Evolutionary conservation across 2,113 vertebrate genomes (phyloP), one percentile per base, ranked within the genome.

Genomic region (Hymenochirus boettgeri): DNA sequence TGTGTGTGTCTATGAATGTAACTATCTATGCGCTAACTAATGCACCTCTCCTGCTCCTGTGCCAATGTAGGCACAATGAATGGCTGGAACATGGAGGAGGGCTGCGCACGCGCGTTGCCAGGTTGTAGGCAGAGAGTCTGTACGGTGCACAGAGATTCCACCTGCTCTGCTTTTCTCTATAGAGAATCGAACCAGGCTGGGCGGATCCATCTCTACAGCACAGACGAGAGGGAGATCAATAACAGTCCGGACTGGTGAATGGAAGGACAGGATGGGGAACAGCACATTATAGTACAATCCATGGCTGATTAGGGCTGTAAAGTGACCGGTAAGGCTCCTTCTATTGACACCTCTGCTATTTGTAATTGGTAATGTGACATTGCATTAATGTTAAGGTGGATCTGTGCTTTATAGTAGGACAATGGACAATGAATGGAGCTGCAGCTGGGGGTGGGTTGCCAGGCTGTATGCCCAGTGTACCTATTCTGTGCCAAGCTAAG

Each of bases 61-160:
- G n/a, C n/a, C n/a, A n/a, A n/a, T n/a, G n/a, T n/a, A n/a, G n/a
- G n/a, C n/a, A 33, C 18, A 45, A 47, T 57, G 39, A 47, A 33
- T 31, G 42, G 37, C 21, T 21, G 19, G 45, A 17, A 7, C 1
- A 9, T 2, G 56, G 56, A 50, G 56, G 55, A 52, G 64, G 64
- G 56, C 31, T 67, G 64, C 64, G 64, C 64, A 39, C 53, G 64
- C 64, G 56, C 64, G 33, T 51, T 55, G 21, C 57, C 57, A 69
- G 61, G 61, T 26, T 53, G 61, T 33, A 64, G 65, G 19, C 25
- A 35, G 62, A 31, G 42, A 65, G 25, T 39, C 19, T 29, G 63
- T 18, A 17, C 7, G 12, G 51, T n/a, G 37, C 33, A 8, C 25
- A 18, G 52, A 58, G 63, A 66, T 67, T 56, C 37, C 55, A 65